phyloP scores from a whole-genome alignment of 2,888 invertebrate species.

The Mechanitis mazaeus region DNA sequence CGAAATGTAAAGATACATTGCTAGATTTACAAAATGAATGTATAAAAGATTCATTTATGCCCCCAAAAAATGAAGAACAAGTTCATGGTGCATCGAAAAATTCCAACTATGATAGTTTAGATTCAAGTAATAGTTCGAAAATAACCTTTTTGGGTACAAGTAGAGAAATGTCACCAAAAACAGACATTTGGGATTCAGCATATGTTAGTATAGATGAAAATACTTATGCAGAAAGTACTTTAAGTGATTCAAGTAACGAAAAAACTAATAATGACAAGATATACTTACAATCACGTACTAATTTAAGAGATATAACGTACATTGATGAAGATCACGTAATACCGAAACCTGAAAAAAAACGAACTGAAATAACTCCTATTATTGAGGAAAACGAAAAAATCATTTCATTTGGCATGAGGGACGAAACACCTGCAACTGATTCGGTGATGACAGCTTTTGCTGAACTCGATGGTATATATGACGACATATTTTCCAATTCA shows the following conservation, averaged over 20 bases:
- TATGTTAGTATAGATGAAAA: slow-evolving; percentile 74
- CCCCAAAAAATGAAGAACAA: slow-evolving; percentile 29
- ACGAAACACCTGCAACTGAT: slow-evolving; percentile 48
- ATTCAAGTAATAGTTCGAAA: slow-evolving; percentile 39
- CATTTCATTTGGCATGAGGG: slow-evolving; percentile 48
- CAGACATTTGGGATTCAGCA: slow-evolving; percentile 73
- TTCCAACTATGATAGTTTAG: slow-evolving; percentile 53
- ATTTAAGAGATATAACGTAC: slow-evolving; percentile 41
- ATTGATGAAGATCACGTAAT: slow-evolving; percentile 45
- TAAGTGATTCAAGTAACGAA: slow-evolving; percentile 37
- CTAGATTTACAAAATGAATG: slow-evolving; percentile 11
- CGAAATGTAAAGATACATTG: slow-evolving; percentile 12
- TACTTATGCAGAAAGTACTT: slow-evolving; percentile 63
- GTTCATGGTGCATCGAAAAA: slow-evolving; percentile 34
- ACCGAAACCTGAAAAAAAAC: slow-evolving; percentile 49
- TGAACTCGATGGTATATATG: slow-evolving; percentile 62
- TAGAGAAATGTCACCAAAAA: slow-evolving; percentile 48
- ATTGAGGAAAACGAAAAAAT: slow-evolving; percentile 65
- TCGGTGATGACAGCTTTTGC: slow-evolving; percentile 66
- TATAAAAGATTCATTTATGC: background rate
- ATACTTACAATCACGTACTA: slow-evolving; percentile 59
- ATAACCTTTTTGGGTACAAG: slow-evolving; percentile 27
- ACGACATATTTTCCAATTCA: slow-evolving; percentile 55
- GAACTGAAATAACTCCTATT: slow-evolving; percentile 61
- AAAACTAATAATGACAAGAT: slow-evolving; percentile 55